Conservation (phyloP, 1,140 invertebrate species). For the Dendroctonus valens region DNA sequence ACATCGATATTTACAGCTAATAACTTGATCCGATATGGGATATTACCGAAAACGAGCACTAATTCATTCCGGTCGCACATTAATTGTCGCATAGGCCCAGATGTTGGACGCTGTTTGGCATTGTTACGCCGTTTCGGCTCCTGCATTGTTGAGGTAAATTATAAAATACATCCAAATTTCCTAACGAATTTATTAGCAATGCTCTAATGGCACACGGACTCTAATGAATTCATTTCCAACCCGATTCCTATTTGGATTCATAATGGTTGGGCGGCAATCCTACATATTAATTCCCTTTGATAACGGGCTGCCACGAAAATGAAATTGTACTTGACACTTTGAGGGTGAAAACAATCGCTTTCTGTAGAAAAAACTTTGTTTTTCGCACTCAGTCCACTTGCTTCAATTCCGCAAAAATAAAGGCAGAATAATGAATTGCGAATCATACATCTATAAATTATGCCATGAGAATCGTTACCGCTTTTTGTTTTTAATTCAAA, state of each 20-base stretch:
- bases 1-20: too few species aligned
- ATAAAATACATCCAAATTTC: conserved; percentile 8
- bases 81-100: conserved; percentile 14
- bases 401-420: too few species aligned
- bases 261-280: not conserved
- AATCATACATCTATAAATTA: too few species aligned
- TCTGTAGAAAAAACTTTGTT: not conserved
- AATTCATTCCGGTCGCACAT: conserved; percentile 1
- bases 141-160: conserved; percentile 16
- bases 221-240: conserved; percentile 7
- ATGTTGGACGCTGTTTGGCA: conserved; percentile 2
- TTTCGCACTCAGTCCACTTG: not conserved
- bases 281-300: not conserved
- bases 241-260: not conserved
- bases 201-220: not conserved
- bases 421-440: too few species aligned
- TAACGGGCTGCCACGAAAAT: not conserved
- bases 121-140: conserved; percentile 7
- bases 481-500: too few species aligned
- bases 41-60: not conserved
- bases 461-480: too few species aligned
- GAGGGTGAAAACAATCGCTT: not conserved
- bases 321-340: not conserved
- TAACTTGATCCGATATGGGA: too few species aligned
- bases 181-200: conserved; percentile 9